A percentile compares a stretch with the other conserved stretches of the same genome.
Evolutionary conservation across 2,888 invertebrate genomes (phyloP).

Genomic region (Adelognathus sp.): DNA sequence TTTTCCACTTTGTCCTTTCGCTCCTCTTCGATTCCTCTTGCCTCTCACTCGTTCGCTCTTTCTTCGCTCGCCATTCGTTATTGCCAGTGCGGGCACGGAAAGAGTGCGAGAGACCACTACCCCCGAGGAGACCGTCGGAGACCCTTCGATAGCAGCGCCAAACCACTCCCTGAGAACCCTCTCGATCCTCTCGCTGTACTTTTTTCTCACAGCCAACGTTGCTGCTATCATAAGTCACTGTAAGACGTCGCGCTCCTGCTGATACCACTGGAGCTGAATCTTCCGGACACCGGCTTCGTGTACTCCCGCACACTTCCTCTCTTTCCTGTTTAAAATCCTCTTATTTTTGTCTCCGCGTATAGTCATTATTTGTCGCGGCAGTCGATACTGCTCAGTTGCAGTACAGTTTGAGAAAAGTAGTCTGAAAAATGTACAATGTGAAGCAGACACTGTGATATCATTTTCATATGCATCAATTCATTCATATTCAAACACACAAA

Average conservation of each 20-base stretch:
- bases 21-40: slow-evolving; percentile 49
- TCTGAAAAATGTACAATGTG: background rate
- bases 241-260: slow-evolving; percentile 22
- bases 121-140: slow-evolving; percentile 32
- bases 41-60: slow-evolving; percentile 23
- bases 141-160: slow-evolving; percentile 26
- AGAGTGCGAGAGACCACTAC: slow-evolving; percentile 28
- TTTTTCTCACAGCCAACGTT: slow-evolving; percentile 50
- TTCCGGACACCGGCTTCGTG: slow-evolving; percentile 31
- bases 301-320: slow-evolving; percentile 33
- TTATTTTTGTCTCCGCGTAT: slow-evolving; percentile 12
- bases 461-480: background rate
- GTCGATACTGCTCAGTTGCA: background rate
- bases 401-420: background rate
- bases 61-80: slow-evolving; percentile 54
- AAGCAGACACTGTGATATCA: background rate
- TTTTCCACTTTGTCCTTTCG: slow-evolving; percentile 58
- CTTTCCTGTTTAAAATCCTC: slow-evolving; percentile 31
- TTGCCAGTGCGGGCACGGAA: slow-evolving; percentile 42
- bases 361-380: slow-evolving; percentile 2
- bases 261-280: slow-evolving; percentile 15
- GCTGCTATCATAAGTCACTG: slow-evolving; percentile 46
- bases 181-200: slow-evolving; percentile 57
- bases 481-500: slow-evolving; percentile 11
- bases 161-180: background rate